Evolutionary conservation across 92 coral and sea anemone genomes (phyloP).

Genomic region (Diadumene lineata): DNA sequence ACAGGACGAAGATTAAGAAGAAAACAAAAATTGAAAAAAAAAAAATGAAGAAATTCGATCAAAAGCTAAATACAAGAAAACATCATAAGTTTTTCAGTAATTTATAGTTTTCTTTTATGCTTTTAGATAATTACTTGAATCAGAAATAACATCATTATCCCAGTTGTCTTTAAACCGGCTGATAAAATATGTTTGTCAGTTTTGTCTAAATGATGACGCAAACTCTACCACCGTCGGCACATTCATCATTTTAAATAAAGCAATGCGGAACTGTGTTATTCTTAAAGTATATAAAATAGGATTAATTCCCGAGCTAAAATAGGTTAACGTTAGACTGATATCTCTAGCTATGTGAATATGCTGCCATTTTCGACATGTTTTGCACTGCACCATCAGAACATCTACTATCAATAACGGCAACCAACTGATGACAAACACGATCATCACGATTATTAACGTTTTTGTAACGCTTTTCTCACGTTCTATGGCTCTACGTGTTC

Average conservation of each 20-base stretch:
- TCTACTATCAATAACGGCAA: constrained; percentile 64
- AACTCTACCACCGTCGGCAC: background rate
- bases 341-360: constrained; percentile 60
- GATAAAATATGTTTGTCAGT: background rate
- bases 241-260: constrained; percentile 36
- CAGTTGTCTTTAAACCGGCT: too few relatives aligned
- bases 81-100: too few relatives aligned
- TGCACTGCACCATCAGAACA: constrained; percentile 67
- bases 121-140: too few relatives aligned
- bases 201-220: background rate
- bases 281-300: constrained; percentile 72
- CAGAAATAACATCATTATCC: too few relatives aligned
- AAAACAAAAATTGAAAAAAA: too few relatives aligned
- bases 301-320: constrained; percentile 78
- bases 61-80: too few relatives aligned
- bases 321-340: constrained; percentile 61
- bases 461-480: constrained; percentile 69
- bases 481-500: constrained; percentile 41
- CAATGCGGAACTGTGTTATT: constrained; percentile 56
- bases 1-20: too few relatives aligned
- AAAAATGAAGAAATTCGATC: too few relatives aligned
- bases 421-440: constrained; percentile 59
- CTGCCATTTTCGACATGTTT: constrained; percentile 30
- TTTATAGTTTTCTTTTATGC: too few relatives aligned
- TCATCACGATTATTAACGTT: constrained; percentile 56